Percentiles rank a stretch among this genome's conserved stretches.
Conservation (phyloP, 2,888 invertebrate species). For the Microchrysa polita region DNA sequence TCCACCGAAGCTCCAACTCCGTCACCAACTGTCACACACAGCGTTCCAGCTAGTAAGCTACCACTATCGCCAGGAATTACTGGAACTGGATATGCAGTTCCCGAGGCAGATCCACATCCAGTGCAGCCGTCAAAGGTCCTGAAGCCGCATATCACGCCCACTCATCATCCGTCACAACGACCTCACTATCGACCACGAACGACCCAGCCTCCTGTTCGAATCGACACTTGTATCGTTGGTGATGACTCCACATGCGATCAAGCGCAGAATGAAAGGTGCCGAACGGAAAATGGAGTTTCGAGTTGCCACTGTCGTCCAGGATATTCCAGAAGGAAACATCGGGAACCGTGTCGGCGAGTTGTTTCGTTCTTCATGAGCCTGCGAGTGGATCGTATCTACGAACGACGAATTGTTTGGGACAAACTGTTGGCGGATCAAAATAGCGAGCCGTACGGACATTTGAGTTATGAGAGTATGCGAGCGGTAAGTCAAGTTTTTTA, state of each 20-base stretch:
- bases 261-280: conserved; percentile 87
- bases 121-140: conserved; percentile 69
- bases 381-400: conserved; percentile 84
- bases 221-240: conserved; percentile 93
- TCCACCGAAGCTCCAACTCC: conserved; percentile 62
- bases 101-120: conserved; percentile 70
- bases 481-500: conserved; percentile 68
- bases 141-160: conserved; percentile 68
- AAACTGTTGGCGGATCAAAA: conserved; percentile 77
- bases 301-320: conserved; percentile 87
- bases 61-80: conserved; percentile 61
- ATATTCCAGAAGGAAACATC: conserved; percentile 74
- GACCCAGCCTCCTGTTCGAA: conserved; percentile 68
- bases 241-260: conserved; percentile 91
- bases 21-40: conserved; percentile 55
- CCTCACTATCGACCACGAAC: conserved; percentile 69
- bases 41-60: conserved; percentile 51
- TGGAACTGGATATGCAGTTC: conserved; percentile 75
- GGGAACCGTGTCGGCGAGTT: conserved; percentile 81
- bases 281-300: conserved; percentile 85
- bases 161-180: conserved; percentile 69
- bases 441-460: conserved; percentile 82
- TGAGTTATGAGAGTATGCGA: conserved; percentile 86
- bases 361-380: conserved; percentile 82
- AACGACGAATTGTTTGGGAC: conserved; percentile 81